A percentile compares a stretch with the other conserved stretches of the same genome.
Evolutionary conservation across 2,113 vertebrate species (phyloP).

Genomic region (Anas platyrhynchos): DNA sequence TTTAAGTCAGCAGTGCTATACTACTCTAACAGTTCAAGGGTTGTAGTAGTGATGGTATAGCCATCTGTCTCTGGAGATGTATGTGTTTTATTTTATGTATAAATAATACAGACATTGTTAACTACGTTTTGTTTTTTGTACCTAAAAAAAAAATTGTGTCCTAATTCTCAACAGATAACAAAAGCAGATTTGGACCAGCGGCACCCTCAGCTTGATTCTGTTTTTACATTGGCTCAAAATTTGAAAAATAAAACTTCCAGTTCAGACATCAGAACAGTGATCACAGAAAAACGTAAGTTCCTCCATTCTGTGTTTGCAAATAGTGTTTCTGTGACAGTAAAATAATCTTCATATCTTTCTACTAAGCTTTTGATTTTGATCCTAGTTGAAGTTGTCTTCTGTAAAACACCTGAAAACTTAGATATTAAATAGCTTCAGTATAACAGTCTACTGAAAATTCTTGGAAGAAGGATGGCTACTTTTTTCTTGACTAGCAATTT

Average conservation of each 20-base stretch:
- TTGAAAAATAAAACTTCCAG: slow-evolving; percentile 98
- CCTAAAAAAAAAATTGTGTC: not conserved
- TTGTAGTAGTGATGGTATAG: not conserved
- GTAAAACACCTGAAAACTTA: not conserved
- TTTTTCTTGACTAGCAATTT: not conserved
- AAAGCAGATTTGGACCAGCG: slow-evolving; percentile 93
- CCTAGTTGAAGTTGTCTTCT: not conserved
- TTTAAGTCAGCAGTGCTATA: not conserved
- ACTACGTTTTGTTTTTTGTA: not conserved
- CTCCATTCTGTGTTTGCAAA: not conserved
- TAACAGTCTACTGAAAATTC: not conserved
- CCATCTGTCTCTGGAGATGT: not conserved
- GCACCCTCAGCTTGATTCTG: slow-evolving; percentile 90
- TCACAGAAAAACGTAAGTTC: slow-evolving; percentile 92
- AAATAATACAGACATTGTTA: not conserved
- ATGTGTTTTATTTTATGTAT: not conserved
- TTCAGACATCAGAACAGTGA: slow-evolving; percentile 90
- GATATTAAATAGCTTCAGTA: not conserved
- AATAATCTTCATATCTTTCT: not conserved
- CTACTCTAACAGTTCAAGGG: not conserved
- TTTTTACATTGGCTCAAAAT: slow-evolving; percentile 96
- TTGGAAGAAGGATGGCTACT: not conserved
- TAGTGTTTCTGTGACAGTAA: not conserved
- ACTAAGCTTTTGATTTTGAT: not conserved
- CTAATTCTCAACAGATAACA: slow-evolving; percentile 83